Percentiles rank a stretch among this genome's conserved stretches.
phyloP scores from a whole-genome alignment of 2,888 invertebrate species.

The Atethmia centrago region DNA sequence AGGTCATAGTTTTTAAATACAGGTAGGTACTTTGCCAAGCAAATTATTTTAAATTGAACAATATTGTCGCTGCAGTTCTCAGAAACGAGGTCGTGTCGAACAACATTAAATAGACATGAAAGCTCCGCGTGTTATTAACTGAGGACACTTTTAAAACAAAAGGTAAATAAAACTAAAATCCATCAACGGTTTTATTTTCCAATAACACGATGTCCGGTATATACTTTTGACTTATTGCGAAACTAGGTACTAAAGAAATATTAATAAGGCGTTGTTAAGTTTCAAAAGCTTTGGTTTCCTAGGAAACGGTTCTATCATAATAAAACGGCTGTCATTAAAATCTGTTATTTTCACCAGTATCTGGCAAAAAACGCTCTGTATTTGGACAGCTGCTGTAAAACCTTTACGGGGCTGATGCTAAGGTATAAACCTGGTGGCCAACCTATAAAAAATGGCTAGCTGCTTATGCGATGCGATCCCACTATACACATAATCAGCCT shows the following conservation, averaged over 20 bases:
- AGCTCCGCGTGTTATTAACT: constrained; percentile 6
- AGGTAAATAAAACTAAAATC: background rate
- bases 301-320: too few relatives aligned
- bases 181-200: constrained; percentile 11
- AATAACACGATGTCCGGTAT: background rate
- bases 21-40: background rate
- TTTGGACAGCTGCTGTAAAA: too few relatives aligned
- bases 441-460: too few relatives aligned
- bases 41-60: constrained; percentile 35
- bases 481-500: too few relatives aligned
- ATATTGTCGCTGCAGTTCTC: constrained; percentile 29
- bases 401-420: too few relatives aligned
- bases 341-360: too few relatives aligned
- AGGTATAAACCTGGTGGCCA: too few relatives aligned
- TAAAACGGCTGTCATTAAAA: too few relatives aligned
- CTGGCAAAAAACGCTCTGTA: too few relatives aligned
- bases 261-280: background rate
- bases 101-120: constrained; percentile 36
- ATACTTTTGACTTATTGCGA: background rate
- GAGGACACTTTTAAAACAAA: constrained; percentile 16
- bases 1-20: constrained; percentile 9
- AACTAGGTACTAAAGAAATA: background rate
- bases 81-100: constrained; percentile 42
- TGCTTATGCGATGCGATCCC: too few relatives aligned
- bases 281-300: too few relatives aligned